phyloP scores from a whole-genome alignment of 2,113 vertebrate species.

The Fukomys damarensis region DNA sequence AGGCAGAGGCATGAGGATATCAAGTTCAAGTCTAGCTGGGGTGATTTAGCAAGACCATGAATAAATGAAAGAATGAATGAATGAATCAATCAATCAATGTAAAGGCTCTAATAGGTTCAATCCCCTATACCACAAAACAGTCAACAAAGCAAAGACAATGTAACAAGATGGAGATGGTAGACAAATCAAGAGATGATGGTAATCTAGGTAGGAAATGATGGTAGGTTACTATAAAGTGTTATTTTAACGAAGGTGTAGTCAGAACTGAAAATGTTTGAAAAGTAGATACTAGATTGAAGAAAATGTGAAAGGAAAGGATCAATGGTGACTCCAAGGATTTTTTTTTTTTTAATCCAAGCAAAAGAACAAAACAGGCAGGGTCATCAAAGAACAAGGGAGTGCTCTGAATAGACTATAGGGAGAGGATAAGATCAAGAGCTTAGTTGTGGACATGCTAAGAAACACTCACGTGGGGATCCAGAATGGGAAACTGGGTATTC shows the following conservation, averaged over 20 bases:
- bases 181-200: neutral
- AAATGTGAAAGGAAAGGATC: neutral
- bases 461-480: neutral
- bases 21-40: neutral
- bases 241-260: neutral
- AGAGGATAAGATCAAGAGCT: neutral
- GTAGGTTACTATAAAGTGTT: neutral
- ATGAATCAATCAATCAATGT: neutral
- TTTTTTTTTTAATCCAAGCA: neutral
- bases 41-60: neutral
- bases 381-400: neutral
- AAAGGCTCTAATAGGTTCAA: neutral
- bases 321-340: neutral
- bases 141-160: neutral
- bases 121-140: neutral
- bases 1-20: neutral
- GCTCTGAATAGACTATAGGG: rapidly evolving
- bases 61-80: neutral
- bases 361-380: neutral
- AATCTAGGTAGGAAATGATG: neutral
- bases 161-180: neutral
- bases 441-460: too few relatives aligned
- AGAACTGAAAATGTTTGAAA: neutral
- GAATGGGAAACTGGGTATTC: neutral
- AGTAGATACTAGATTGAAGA: neutral